Base-by-base conservation (phyloP, 2,113 vertebrate species). In the Balaeniceps rex region DNA sequence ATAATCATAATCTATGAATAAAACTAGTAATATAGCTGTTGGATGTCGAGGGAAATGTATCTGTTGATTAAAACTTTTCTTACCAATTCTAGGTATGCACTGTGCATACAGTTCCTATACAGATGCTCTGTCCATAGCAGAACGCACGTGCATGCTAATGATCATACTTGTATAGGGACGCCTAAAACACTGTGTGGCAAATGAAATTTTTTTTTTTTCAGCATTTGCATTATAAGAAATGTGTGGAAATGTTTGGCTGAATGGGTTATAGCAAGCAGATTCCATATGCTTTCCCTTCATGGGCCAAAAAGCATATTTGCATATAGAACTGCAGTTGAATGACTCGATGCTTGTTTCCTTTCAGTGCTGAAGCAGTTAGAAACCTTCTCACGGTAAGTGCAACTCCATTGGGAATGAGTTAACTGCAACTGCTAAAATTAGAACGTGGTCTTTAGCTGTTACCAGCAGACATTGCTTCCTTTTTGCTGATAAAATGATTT, bases 261-360 rank as follows among this genome's bases (percentile, higher is more conserved):
- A 93, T 86, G 71, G 21, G 2, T 88, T 97, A 52, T 72, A 91
- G 76, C 93, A 93, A 93, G 84, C 12, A 83, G 82, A 95, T 96
- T 96, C 93, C 92, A 38, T 94, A 90, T 85, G 91, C 93, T 97
- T 96, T 96, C 94, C 94, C 93, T 97, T 97, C 91, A 40, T 83
- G 96, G 96, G 95, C 94, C 97, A 33, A 91, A 94, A 96, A 97
- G 94, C 94, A 65, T 97, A 87, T 94, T 93, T 95, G 79, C 97
- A 68, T 96, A 93, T 97, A 94, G 97, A 97, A 97, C 94, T 97
- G 96, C 97, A 96, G 96, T 96, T 98, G 97, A 98, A 98, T 98
- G 98, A 98, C 98, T 98, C 98, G 90, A 98, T 98, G 98, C 98
- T 98, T 98, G 98, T 98, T 98, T 98, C 98, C 98, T 98, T 98